phyloP scores from a whole-genome alignment of 1,140 invertebrate genomes.

The Lerema accius region DNA sequence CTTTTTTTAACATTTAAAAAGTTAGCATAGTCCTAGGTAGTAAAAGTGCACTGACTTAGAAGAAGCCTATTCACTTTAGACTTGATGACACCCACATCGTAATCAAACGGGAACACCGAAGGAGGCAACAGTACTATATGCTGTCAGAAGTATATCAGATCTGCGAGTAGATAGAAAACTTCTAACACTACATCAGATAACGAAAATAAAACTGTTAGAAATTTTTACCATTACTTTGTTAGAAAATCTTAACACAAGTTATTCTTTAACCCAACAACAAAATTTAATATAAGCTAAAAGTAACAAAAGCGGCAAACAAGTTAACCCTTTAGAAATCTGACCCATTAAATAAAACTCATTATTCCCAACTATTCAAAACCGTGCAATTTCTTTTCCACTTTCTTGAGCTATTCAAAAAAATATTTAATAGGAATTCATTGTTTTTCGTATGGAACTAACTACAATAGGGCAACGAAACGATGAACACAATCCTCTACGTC shows the following conservation, averaged over 20 bases:
- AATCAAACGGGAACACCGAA: too few species aligned
- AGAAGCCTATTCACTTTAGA: too few species aligned
- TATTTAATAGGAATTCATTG: slow-evolving; percentile 27
- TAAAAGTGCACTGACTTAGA: too few species aligned
- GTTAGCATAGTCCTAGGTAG: too few species aligned
- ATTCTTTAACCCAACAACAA: slow-evolving; percentile 7
- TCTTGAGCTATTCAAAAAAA: slow-evolving; percentile 28
- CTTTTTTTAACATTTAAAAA: too few species aligned
- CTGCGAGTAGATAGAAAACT: too few species aligned
- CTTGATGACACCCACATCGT: too few species aligned
- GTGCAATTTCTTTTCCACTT: slow-evolving; percentile 26
- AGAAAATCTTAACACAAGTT: background rate
- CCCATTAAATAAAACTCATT: slow-evolving; percentile 31
- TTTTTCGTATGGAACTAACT: slow-evolving; percentile 28
- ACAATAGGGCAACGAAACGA: slow-evolving; percentile 28
- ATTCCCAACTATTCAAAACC: slow-evolving; percentile 22
- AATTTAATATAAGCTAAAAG: slow-evolving; percentile 5
- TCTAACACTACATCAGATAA: too few species aligned
- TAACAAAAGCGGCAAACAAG: slow-evolving; percentile 5
- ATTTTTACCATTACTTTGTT: too few species aligned
- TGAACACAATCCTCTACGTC: slow-evolving; percentile 32
- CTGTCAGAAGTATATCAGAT: too few species aligned
- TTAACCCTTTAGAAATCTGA: slow-evolving; percentile 5
- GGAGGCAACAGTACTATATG: too few species aligned
- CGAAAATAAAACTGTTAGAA: too few species aligned